Evolutionary conservation across 2,888 invertebrate genomes (phyloP), one percentile per base, ranked within the genome.

Genomic region (Mythimna albipuncta): DNA sequence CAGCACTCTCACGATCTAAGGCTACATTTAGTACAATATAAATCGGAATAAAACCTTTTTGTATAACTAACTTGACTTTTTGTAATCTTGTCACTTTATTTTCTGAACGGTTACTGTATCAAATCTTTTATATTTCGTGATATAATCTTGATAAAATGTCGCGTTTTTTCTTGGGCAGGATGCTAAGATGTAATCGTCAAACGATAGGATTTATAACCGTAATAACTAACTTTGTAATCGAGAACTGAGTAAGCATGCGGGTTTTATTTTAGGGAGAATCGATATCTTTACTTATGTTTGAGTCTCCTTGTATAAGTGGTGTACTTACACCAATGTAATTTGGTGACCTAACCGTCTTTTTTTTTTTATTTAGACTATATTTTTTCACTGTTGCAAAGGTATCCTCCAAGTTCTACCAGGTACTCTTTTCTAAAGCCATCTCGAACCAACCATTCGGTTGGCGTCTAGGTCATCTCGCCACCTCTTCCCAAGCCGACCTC

Each of bases 151-250:
- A 72, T 72, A 69, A 62, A 59, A 66, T 70, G 21, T 35, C 52
- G 10, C 47, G 57, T 59, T 73, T 54, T 73, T 71, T 57, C 52
- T 52, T 67, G 74, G 55, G 62, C 58, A 26, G 58, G 26, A 26
- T 26, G 62, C 63, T 55, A 41, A 72, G 76, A 79, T 72, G 67
- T 82, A 77, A 86, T 86, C 82, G 76, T 69, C 38, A 71, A 77
- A 66, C 63, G 71, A 58, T 59, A 72, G 61, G 70, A 70, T 84
- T 86, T 86, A 81, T 79, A 76, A 76, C 86, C 78, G 81, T 77
- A 86, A 85, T 85, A 84, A 84, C 75, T 85, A 82, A 80, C 82
- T 75, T 74, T 74, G 84, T 82, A 86, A 84, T 86, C 80, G 78
- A 77, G 71, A 73, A 55, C 71, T 82, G 82, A 75, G 82, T 72